Base-by-base conservation (phyloP, 2,888 invertebrate species). In the Baccha elongata region DNA sequence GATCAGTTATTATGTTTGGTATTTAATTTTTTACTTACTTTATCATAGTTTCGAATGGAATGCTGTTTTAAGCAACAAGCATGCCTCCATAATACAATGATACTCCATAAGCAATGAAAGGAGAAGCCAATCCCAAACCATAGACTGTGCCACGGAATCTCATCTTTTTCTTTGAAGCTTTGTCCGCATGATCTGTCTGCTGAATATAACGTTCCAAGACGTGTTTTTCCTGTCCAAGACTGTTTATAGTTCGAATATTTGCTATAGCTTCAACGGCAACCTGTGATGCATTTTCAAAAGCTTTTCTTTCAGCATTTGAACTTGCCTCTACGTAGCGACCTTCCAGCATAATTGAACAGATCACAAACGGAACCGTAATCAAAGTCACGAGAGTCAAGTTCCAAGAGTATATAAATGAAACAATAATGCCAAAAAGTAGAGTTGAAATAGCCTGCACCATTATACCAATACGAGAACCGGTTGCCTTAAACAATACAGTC, bases 201-300 rank as follows among this genome's bases (percentile, higher is more conserved):
- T 88, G 87, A 19, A 91, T 90, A 88, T 95, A 96, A 0, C 93
- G 92, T 2, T 90, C 84, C 21, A 94, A 85, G n/a, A 94, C 93
- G 15, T 92, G 90, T 29, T 91, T 90, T 87, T 95, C 95, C n/a
- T 93, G 92, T 46, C 93, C 93, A 73, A 95, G 91, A 69, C 94
- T 94, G 1, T 93, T 93, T 4, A 95, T 93, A 0, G 95, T 95
- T 42, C 94, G 92, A 26, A 96, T 94, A 86, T 95, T 94, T 5
- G 93, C 91, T 50, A 96, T 95, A 0, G 95, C 95, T 86, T 96
- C 95, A 0, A 95, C 93, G 0, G 95, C 96, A 19, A 95, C 93
- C 55, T 94, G 94, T 0, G 94, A 94, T 0, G 95, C 94, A 32
- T 90, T 91, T 86, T 95, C 94, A 17, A 94, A 92, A 0, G 94